phyloP scores from a whole-genome alignment of 1,140 invertebrate genomes.

The Cyclargus thomasi region DNA sequence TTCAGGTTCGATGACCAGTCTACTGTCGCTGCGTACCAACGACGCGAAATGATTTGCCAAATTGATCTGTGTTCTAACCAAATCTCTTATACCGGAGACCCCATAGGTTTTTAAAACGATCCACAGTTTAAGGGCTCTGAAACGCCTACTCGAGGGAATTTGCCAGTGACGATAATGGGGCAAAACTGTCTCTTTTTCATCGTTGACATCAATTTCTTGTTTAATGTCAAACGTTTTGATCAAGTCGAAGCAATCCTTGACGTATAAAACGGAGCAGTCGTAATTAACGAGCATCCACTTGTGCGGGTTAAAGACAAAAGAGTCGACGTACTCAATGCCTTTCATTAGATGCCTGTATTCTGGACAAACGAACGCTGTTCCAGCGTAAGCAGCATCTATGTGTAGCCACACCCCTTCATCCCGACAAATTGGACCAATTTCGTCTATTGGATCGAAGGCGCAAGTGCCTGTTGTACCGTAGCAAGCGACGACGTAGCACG shows the following conservation, averaged over 20 bases:
- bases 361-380: constrained; percentile 91
- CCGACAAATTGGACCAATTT: constrained; percentile 88
- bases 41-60: constrained; percentile 87
- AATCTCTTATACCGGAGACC: constrained; percentile 83
- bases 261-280: constrained; percentile 92
- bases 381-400: constrained; percentile 93
- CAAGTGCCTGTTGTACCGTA: constrained; percentile 95
- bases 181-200: constrained; percentile 80
- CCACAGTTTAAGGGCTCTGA: constrained; percentile 96
- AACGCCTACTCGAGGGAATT: constrained; percentile 91
- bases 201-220: constrained; percentile 68
- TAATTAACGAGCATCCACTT: constrained; percentile 96
- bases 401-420: constrained; percentile 89
- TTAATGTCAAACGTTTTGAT: constrained; percentile 95
- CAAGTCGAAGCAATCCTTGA: constrained; percentile 87
- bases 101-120: constrained; percentile 92
- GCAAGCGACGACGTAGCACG: constrained; percentile 88
- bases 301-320: constrained; percentile 93
- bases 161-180: constrained; percentile 97
- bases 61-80: constrained; percentile 85
- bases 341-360: constrained; percentile 89
- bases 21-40: constrained; percentile 79
- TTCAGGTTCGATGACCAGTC: constrained; percentile 87
- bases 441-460: constrained; percentile 90
- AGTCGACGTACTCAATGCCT: constrained; percentile 89